Conservation (phyloP, 2,113 vertebrate species). For the Ceyx melanurus region DNA sequence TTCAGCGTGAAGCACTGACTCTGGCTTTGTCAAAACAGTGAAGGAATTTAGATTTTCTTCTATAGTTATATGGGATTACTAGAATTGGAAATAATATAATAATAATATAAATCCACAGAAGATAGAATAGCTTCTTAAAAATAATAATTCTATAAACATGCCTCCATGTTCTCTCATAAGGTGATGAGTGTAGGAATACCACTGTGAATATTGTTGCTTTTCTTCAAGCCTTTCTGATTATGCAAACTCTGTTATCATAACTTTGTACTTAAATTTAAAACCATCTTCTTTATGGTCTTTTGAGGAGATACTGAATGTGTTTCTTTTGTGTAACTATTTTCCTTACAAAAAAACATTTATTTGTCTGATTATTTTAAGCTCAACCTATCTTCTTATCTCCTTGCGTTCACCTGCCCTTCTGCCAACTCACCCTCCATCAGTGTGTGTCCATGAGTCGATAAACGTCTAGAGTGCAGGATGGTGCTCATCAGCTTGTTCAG, state of each 20-base stretch:
- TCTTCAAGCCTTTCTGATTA: background rate
- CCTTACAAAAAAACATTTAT: background rate
- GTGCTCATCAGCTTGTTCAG: background rate
- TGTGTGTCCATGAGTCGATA: background rate
- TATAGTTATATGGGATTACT: background rate
- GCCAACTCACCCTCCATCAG: background rate
- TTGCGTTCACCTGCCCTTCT: background rate
- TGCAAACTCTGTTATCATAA: background rate
- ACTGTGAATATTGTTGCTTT: background rate
- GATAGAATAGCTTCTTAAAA: background rate
- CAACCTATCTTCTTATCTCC: background rate
- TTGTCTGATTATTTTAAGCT: background rate
- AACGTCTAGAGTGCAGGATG: background rate
- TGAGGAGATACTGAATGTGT: accelerated
- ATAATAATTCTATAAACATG: background rate
- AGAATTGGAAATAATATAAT: background rate
- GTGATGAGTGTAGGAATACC: background rate
- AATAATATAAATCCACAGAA: background rate
- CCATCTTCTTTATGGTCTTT: background rate
- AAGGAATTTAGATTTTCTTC: background rate
- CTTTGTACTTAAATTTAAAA: background rate
- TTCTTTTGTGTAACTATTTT: background rate
- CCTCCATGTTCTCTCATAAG: background rate
- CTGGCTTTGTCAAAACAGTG: background rate
- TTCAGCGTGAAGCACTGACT: background rate